Percentiles rank a stretch among this genome's conserved stretches.
These are phyloP conservation scores for Colletes gigas DNA, from an alignment of 1,140 invertebrate genomes.

Conservation along the genomic window DNA sequence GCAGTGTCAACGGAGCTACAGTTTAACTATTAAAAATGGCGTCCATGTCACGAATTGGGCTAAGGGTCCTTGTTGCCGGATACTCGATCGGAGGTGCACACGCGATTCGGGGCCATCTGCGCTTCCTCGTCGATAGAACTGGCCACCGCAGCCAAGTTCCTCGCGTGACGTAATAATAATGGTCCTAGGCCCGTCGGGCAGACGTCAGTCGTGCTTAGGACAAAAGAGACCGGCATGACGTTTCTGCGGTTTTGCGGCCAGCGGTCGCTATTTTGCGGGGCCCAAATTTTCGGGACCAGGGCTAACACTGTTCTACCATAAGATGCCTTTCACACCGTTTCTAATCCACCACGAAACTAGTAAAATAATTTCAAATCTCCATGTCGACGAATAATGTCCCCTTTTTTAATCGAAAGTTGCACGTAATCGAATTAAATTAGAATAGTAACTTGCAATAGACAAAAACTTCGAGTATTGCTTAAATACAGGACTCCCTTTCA, in stretches of 20 bases:
- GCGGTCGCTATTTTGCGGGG: slow-evolving; percentile 47
- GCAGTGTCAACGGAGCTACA: too few relatives aligned
- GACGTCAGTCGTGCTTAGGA: slow-evolving; percentile 58
- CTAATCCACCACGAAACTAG: neutral
- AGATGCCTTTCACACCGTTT: neutral
- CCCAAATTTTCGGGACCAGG: slow-evolving; percentile 52
- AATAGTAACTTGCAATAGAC: too few relatives aligned
- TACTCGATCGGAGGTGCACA: slow-evolving; percentile 37
- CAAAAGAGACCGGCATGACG: slow-evolving; percentile 73
- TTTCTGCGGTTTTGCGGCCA: slow-evolving; percentile 75
- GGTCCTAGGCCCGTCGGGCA: slow-evolving; percentile 51
- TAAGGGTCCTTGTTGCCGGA: slow-evolving; percentile 25
- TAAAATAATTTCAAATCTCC: too few relatives aligned
- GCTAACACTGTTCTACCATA: neutral
- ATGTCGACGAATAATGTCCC: too few relatives aligned
- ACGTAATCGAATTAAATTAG: too few relatives aligned
- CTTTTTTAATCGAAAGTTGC: too few relatives aligned
- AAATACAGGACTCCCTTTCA: too few relatives aligned
- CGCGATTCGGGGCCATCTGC: slow-evolving; percentile 55
- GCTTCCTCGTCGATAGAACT: slow-evolving; percentile 46
- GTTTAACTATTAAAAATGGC: neutral
- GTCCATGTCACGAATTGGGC: neutral
- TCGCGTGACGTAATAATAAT: slow-evolving; percentile 65
- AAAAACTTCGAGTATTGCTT: too few relatives aligned
- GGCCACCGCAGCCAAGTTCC: slow-evolving; percentile 39